phyloP scores from a whole-genome alignment of 2,797 vertebrate species.

The Aphelocoma californica region DNA sequence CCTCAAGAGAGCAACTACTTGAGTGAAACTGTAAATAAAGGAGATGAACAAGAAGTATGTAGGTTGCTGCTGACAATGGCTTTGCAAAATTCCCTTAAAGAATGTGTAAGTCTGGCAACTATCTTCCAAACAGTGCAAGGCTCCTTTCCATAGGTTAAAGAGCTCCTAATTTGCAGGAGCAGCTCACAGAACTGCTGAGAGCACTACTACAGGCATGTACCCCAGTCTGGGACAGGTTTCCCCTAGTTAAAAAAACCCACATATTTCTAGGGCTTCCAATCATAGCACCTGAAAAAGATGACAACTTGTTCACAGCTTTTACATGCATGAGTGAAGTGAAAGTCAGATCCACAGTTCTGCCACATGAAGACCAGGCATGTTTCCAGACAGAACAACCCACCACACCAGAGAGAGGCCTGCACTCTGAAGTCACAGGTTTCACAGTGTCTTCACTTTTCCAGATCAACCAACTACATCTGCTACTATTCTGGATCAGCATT shows the following conservation, averaged over 20 bases:
- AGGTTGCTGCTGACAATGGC: not conserved
- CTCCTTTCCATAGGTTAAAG: not conserved
- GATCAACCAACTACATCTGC: rapidly evolving
- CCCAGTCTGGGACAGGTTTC: not conserved
- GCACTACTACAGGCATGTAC: not conserved
- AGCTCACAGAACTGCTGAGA: not conserved
- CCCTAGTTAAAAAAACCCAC: not conserved
- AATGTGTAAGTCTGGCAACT: rapidly evolving
- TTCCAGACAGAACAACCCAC: not conserved
- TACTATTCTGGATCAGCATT: not conserved
- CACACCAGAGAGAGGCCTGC: not conserved
- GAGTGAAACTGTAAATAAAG: not conserved
- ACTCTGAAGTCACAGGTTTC: not conserved
- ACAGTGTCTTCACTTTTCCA: not conserved
- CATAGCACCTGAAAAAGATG: not conserved
- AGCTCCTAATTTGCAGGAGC: not conserved
- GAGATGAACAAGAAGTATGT: not conserved
- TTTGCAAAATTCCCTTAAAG: not conserved
- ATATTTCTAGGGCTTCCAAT: not conserved
- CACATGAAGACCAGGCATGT: not conserved
- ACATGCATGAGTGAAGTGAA: rapidly evolving
- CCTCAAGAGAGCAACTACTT: not conserved
- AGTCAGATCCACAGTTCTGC: not conserved
- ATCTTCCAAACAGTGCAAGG: rapidly evolving
- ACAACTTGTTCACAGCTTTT: not conserved